phyloP scores from a whole-genome alignment of 2,113 vertebrate genomes.

The Myotis brandtii region DNA sequence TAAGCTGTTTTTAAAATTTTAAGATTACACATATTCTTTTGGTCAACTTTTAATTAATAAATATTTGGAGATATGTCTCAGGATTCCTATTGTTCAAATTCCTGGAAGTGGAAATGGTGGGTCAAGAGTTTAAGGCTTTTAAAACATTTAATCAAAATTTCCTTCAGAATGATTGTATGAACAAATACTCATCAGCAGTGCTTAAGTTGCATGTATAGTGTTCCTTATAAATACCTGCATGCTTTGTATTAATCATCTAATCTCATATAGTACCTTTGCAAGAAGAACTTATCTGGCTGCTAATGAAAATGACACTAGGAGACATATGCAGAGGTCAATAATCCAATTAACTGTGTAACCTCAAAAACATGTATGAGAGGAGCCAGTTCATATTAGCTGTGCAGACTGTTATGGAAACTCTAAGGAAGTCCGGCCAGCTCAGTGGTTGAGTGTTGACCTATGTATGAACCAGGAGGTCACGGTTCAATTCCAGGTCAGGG shows the following conservation, averaged over 20 bases:
- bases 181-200: background rate
- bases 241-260: background rate
- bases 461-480: no score
- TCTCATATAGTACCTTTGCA: background rate
- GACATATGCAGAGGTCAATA: background rate
- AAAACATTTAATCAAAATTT: slow-evolving; percentile 8
- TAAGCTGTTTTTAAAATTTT: slow-evolving; percentile 13
- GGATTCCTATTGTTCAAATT: background rate
- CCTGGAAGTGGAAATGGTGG: background rate
- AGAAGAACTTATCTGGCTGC: background rate
- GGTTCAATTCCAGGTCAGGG: no score
- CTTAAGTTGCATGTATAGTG: background rate
- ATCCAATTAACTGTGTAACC: background rate
- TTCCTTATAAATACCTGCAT: background rate
- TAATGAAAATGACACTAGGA: background rate
- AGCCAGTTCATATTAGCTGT: background rate
- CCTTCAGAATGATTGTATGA: background rate
- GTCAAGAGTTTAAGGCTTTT: background rate
- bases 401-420: background rate
- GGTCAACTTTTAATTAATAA: slow-evolving; percentile 11
- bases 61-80: background rate
- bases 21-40: background rate
- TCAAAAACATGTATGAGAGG: background rate
- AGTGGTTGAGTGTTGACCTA: no score
- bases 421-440: background rate